These are phyloP conservation scores for Drosophila auraria DNA, from an alignment of 1,140 invertebrate species.

Conservation along the genomic window DNA sequence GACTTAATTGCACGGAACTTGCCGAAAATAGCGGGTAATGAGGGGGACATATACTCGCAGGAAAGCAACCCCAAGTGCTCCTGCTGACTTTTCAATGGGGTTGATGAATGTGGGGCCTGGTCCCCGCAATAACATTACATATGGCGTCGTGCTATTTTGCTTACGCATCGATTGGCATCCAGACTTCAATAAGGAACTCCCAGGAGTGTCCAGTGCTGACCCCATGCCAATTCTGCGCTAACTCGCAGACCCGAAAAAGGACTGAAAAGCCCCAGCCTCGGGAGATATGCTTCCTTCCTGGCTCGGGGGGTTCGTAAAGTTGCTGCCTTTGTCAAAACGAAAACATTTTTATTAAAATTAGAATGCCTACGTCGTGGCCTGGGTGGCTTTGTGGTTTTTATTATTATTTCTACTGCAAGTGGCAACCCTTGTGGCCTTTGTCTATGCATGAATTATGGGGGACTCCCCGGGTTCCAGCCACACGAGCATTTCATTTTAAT, in stretches of 20 bases:
- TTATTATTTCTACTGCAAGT: conserved; percentile 19
- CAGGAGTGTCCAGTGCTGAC: conserved; percentile 32
- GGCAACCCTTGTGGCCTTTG: conserved; percentile 42
- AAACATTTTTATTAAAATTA: conserved; percentile 78
- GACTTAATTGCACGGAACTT: conserved; percentile 73
- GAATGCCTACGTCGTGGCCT: conserved; percentile 49
- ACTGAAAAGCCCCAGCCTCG: conserved; percentile 37
- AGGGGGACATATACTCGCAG: conserved; percentile 10
- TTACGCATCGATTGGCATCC: conserved; percentile 75
- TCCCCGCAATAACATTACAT: conserved; percentile 56
- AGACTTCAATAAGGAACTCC: conserved; percentile 54
- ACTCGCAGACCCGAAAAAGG: conserved; percentile 41
- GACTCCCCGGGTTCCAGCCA: conserved; percentile 7
- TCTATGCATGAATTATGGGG: conserved; percentile 55
- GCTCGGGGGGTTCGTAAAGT: conserved; percentile 61
- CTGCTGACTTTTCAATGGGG: conserved; percentile 17
- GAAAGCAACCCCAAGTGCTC: conserved; percentile 35
- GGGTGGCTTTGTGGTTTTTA: conserved; percentile 27
- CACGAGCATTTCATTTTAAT: conserved; percentile 50
- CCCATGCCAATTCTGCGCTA: conserved; percentile 45
- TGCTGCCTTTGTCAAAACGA: conserved; percentile 55
- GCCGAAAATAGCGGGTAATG: conserved; percentile 48
- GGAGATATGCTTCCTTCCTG: conserved; percentile 27
- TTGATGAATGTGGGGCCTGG: neutral
- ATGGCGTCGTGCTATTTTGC: conserved; percentile 56